phyloP scores from a whole-genome alignment of 2,888 invertebrate species.

The Apamea epomidion region DNA sequence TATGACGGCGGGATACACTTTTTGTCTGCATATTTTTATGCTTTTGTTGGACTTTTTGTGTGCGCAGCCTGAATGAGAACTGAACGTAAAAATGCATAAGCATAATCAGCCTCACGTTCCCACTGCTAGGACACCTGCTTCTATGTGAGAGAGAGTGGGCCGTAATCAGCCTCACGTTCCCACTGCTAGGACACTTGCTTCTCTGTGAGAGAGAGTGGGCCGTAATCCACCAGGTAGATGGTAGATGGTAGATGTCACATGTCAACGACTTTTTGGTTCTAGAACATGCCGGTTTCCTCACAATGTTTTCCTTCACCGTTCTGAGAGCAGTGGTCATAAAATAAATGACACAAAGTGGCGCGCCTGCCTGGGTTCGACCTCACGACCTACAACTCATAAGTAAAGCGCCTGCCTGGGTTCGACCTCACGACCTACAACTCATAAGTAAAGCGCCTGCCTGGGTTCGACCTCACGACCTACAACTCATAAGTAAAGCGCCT shows the following conservation, averaged over 20 bases:
- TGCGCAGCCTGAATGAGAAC: neutral
- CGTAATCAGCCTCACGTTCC: neutral
- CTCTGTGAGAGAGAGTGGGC: too few relatives aligned
- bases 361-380: neutral
- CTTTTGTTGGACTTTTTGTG: neutral
- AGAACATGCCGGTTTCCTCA: neutral
- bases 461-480: neutral
- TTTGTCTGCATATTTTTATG: slow-evolving; percentile 22
- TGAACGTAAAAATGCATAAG: neutral
- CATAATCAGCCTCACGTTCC: neutral
- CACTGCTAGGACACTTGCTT: too few relatives aligned
- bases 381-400: neutral
- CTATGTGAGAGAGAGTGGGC: neutral
- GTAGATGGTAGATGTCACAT: too few relatives aligned
- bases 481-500: neutral
- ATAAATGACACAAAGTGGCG: neutral
- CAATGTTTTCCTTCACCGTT: too few relatives aligned
- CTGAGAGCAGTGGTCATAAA: neutral
- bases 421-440: neutral
- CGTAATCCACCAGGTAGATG: too few relatives aligned
- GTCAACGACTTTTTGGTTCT: neutral
- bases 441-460: neutral
- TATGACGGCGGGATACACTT: slow-evolving; percentile 17
- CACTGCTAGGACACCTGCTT: neutral
- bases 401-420: neutral